Evolutionary conservation across 2,888 invertebrate species (phyloP).

Genomic region (Limenitis arthemis): DNA sequence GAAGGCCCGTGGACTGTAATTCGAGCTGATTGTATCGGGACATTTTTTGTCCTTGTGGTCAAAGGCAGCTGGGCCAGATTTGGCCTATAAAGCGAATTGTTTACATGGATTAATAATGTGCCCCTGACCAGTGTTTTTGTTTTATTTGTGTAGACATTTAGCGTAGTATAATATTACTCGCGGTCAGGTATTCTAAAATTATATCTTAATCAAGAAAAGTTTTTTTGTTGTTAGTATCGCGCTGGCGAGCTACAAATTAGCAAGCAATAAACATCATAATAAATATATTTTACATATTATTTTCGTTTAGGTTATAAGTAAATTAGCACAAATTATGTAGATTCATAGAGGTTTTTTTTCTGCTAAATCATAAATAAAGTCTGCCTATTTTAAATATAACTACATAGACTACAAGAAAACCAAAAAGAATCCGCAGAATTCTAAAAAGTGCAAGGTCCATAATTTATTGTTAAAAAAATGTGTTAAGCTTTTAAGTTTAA

Average conservation of each 20-base stretch:
- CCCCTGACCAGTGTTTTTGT: constrained; percentile 15
- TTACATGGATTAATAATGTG: constrained; percentile 31
- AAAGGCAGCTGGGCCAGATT: constrained; percentile 61
- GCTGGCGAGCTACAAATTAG: neutral
- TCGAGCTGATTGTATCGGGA: constrained; percentile 67
- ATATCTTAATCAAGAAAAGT: neutral
- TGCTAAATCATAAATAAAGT: too few relatives aligned
- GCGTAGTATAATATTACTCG: neutral
- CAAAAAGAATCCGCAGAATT: constrained; percentile 6
- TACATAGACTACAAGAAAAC: neutral
- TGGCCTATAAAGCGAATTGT: constrained; percentile 38
- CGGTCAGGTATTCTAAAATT: constrained; percentile 2
- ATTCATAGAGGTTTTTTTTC: too few relatives aligned
- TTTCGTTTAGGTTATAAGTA: too few relatives aligned
- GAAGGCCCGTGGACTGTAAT: constrained; percentile 59
- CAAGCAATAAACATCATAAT: neutral
- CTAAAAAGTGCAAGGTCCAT: constrained; percentile 7
- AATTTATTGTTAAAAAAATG: constrained; percentile 16
- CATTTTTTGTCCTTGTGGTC: constrained; percentile 66
- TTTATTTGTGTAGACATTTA: constrained; percentile 1
- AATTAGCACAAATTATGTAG: too few relatives aligned
- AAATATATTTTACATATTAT: too few relatives aligned
- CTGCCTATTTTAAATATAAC: neutral
- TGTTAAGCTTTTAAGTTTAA: constrained; percentile 23
- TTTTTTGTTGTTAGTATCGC: neutral